phyloP scores from a whole-genome alignment of 2,113 vertebrate genomes.

The Oryzias woworae region DNA sequence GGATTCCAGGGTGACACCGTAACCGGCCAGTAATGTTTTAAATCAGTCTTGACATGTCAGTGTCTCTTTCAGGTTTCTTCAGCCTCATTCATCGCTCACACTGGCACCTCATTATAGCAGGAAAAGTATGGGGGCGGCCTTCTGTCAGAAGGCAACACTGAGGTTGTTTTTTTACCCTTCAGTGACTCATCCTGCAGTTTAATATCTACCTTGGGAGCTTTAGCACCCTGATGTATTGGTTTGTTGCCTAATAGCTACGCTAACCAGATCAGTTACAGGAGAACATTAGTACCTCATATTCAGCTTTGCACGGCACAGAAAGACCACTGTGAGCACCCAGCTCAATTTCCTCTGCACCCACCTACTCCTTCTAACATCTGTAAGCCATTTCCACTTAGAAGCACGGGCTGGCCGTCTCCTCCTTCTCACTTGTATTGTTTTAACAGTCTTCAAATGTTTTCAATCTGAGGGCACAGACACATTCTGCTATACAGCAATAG shows the following conservation, averaged over 20 bases:
- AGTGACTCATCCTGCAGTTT: constrained; percentile 7
- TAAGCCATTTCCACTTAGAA: constrained; percentile 66
- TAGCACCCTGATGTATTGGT: background rate
- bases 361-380: constrained; percentile 64
- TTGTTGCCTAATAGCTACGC: constrained; percentile 7
- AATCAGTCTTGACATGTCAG: constrained; percentile 66
- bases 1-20: constrained; percentile 58
- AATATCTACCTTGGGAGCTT: constrained; percentile 2
- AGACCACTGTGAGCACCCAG: constrained; percentile 13
- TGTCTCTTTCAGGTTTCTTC: constrained; percentile 59
- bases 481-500: constrained; percentile 16
- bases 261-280: constrained; percentile 17
- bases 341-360: constrained; percentile 40
- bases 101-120: constrained; percentile 52
- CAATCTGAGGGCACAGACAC: constrained; percentile 58
- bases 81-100: constrained; percentile 58
- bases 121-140: constrained; percentile 38
- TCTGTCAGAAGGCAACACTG: constrained; percentile 24
- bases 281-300: constrained; percentile 12
- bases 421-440: constrained; percentile 66
- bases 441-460: constrained; percentile 70
- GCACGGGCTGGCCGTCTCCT: constrained; percentile 58
- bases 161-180: constrained; percentile 16
- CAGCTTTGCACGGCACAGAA: constrained; percentile 27
- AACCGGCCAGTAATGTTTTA: constrained; percentile 61